Evolutionary conservation across 2,797 vertebrate genomes (phyloP).

Genomic region (Muscicapa striata): DNA sequence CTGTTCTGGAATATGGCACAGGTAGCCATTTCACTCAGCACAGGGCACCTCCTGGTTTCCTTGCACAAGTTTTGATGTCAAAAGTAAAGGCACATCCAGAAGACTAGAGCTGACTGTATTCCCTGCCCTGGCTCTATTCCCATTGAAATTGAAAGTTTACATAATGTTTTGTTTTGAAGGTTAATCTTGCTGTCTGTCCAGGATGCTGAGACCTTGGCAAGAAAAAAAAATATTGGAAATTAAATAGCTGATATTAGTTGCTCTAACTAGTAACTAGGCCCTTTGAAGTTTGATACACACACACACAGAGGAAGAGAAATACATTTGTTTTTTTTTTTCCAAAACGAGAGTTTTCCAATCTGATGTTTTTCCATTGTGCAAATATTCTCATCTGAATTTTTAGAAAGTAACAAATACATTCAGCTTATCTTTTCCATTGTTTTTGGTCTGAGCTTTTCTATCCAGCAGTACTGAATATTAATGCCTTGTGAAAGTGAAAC

Average conservation of each 20-base stretch:
- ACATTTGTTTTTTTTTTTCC: background rate
- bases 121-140: background rate
- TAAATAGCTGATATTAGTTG: background rate
- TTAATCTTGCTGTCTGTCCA: background rate
- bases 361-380: background rate
- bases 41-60: background rate
- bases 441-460: background rate
- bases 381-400: background rate
- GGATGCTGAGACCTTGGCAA: background rate
- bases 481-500: background rate
- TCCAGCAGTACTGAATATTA: background rate
- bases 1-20: background rate
- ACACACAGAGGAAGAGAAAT: background rate
- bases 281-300: background rate
- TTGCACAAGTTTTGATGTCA: background rate
- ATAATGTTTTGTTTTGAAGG: background rate
- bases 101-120: background rate
- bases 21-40: background rate
- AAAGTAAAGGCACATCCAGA: background rate
- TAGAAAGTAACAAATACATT: background rate
- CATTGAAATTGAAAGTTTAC: background rate
- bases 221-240: background rate
- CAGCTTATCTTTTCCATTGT: background rate
- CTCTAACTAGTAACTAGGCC: background rate
- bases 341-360: background rate